phyloP scores from a whole-genome alignment of 2,797 vertebrate species.

The Limosa lapponica region DNA sequence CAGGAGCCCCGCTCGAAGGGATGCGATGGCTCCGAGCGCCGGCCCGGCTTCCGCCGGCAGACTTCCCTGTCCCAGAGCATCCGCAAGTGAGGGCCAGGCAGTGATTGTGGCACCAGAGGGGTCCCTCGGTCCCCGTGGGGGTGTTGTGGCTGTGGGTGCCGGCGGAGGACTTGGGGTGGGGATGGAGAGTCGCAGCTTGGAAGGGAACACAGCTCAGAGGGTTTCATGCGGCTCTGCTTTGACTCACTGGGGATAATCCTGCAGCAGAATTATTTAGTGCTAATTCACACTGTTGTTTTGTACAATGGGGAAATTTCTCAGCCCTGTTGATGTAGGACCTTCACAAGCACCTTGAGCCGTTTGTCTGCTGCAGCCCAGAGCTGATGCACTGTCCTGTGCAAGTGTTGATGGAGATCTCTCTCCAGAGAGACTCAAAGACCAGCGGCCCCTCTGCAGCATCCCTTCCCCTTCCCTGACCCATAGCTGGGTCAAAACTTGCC shows the following conservation, averaged over 20 bases:
- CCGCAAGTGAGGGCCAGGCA: slow-evolving; percentile 82
- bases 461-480: background rate
- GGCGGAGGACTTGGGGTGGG: background rate
- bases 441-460: background rate
- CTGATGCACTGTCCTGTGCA: background rate
- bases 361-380: background rate
- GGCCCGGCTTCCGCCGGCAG: slow-evolving; percentile 82
- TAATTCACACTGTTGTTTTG: background rate
- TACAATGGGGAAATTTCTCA: background rate
- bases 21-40: slow-evolving; percentile 57
- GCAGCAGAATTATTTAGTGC: background rate
- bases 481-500: background rate
- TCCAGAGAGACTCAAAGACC: background rate
- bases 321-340: background rate
- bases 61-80: slow-evolving; percentile 94
- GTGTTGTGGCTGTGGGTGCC: background rate
- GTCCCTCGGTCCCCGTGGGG: fast-evolving
- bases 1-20: slow-evolving; percentile 77
- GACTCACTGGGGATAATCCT: background rate
- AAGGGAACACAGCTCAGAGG: background rate
- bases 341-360: background rate
- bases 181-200: fast-evolving
- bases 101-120: fast-evolving
- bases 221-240: background rate
- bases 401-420: background rate